Conservation (phyloP, 1,140 invertebrate genomes). For the Acromyrmex echinatior region DNA sequence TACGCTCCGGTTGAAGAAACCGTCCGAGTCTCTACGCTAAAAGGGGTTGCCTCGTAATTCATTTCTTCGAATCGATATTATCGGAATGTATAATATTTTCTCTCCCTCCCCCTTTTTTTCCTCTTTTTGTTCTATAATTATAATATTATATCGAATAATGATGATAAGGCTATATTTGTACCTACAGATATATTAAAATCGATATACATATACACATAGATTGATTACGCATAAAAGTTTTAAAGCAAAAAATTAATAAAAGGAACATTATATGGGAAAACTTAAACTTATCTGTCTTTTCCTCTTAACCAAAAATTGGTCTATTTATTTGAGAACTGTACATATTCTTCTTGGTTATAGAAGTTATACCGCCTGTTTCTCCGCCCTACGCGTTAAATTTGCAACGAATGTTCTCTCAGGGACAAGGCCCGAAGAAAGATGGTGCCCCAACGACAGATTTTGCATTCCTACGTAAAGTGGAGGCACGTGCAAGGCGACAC, state of each 20-base stretch:
- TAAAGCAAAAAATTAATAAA: not conserved
- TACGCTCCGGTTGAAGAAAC: constrained; percentile 61
- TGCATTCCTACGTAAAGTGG: constrained; percentile 59
- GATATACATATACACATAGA: not conserved
- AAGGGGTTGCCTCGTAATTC: constrained; percentile 58
- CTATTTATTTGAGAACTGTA: constrained; percentile 17
- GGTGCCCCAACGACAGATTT: constrained; percentile 45
- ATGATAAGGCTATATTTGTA: not conserved
- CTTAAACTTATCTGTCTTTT: not conserved
- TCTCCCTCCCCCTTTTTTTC: not conserved
- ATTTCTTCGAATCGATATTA: constrained; percentile 68
- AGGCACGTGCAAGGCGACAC: constrained; percentile 67
- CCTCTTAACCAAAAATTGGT: not conserved
- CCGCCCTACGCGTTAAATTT: constrained; percentile 66
- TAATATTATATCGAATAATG: not conserved
- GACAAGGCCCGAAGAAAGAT: constrained; percentile 44
- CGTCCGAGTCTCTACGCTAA: constrained; percentile 26
- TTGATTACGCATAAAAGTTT: not conserved
- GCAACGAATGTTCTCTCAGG: constrained; percentile 60
- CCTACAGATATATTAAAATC: not conserved
- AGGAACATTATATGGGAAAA: not conserved
- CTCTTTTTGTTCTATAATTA: not conserved
- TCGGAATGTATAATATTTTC: not conserved
- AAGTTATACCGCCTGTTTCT: constrained; percentile 42
- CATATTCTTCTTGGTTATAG: not conserved